Base-by-base conservation (phyloP, 2,113 vertebrate genomes). In the Sorex fumeus region DNA sequence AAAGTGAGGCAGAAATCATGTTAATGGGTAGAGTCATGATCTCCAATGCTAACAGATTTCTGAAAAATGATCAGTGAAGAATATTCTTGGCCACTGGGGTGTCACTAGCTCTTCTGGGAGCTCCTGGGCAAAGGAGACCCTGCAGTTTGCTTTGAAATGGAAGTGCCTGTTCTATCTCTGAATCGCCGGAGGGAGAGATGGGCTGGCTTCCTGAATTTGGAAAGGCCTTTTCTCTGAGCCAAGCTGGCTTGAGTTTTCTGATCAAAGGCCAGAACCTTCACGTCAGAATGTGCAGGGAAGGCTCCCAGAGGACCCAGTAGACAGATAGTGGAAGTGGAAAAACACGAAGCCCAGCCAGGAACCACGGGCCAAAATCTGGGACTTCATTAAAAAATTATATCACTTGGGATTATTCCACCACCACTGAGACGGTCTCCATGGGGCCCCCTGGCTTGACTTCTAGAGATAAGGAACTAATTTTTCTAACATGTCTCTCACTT, bases 381-480 rank as follows among this genome's bases (percentile, higher is more conserved):
- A 90, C 67, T 53, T 90, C 66, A 84, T 94, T 70, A 90, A 94
- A 95, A 95, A 86, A 50, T 88, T 85, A 91, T 86, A 72, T 77
- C 82, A 70, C 64, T 72, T 43, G 62, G 87, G 87, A 70, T 88
- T 91, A 78, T 57, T 53, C 25, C 79, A 47, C 28, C 84, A 90
- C 13, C 66, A 4, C 77, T 66, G 62, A 90, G 70, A 86, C n/a
- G 10, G n/a, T 28, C 30, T 62, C 27, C n/a, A 27, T 2, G 34
- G 27, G 18, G 69, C 21, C 32, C 19, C 50, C 25, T 27, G 28
- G 21, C 53, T 79, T 88, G 85, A 25, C 10, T 34, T 30, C 71
- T 64, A 82, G 12, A 82, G 74, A 28, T 28, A 75, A 74, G 25
- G 7, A 12, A 67, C 62, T 62, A 19, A 10, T 50, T 71, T 84